Evolutionary conservation across 2,113 vertebrate genomes (phyloP).

Genomic region (Chunga burmeisteri): DNA sequence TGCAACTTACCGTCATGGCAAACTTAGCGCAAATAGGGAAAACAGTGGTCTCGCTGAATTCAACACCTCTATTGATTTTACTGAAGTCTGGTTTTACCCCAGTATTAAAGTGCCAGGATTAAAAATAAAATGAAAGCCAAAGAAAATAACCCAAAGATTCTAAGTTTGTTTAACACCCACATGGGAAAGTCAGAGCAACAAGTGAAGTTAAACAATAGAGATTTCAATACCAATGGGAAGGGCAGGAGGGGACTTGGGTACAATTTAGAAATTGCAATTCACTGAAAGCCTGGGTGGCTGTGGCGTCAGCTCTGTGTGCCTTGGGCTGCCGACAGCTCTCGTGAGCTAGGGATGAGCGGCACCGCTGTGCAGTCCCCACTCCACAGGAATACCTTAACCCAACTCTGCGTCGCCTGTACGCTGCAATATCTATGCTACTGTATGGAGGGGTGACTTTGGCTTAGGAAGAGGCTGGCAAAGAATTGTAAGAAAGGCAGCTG

Average conservation of each 20-base stretch:
- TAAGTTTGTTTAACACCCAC: neutral
- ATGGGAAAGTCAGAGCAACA: neutral
- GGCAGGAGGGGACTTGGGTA: neutral
- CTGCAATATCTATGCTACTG: neutral
- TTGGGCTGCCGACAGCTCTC: neutral
- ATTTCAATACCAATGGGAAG: neutral
- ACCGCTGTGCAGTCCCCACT: fast-evolving
- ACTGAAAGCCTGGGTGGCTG: neutral
- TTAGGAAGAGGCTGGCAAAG: neutral
- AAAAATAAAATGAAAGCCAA: neutral
- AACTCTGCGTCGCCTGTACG: fast-evolving
- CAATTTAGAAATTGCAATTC: neutral
- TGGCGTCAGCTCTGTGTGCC: neutral
- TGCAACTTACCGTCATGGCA: neutral
- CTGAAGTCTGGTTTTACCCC: neutral
- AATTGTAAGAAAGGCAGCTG: neutral
- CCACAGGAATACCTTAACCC: neutral
- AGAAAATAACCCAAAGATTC: neutral
- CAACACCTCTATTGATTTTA: neutral
- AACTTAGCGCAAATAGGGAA: neutral
- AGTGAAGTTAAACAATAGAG: neutral
- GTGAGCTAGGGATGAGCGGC: neutral
- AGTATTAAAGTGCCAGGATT: neutral
- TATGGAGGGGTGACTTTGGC: neutral
- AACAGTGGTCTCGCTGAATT: neutral